Base-by-base conservation (phyloP, 2,888 invertebrate species). In the Ochropleura plecta region DNA sequence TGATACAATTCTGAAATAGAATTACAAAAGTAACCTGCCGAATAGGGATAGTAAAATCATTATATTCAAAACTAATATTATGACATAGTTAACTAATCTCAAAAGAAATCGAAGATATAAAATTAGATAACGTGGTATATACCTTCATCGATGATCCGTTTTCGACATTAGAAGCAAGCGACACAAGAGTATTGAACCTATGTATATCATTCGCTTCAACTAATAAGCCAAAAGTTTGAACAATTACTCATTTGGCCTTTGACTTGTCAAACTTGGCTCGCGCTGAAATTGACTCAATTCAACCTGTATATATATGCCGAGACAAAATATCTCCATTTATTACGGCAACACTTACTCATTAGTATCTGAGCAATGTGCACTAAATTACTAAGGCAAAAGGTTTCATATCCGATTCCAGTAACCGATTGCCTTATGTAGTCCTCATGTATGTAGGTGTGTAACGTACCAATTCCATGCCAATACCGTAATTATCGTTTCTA, bases 181-280 rank as follows among this genome's bases (percentile, higher is more conserved):
- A 48, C 78, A 78, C 16, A 65, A 14, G 16, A 30, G 59, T 30
- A 40, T 20, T 76, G 18, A 49, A 68, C 7, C 8, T 53, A 48
- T 5, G 16, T 16, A 76, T 48, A 62, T 68, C 18, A 68, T 30
- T 65, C 53, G 48, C 74, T 65, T 40, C 40, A 60, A 74, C 74
- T 74, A 79, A 64, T 69, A 80, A 75, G 60, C 66, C 60, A 30
- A 69, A 79, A 68, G 64, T 79, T 79, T 51, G 49, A 79, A 79
- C 59, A 64, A 79, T 79, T 73, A 73, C 65, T 76, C 65, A 69
- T 79, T 79, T 75, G 51, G 69, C 60, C 59, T 80, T 76, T 80
- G 80, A 70, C 69, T 70, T 65, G 69, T 75, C 69, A 69, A 79
- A 75, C 49, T 79, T 79, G 49, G 75, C 30, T 68, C 49, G 20